Percentiles rank a stretch among this genome's conserved stretches.
Evolutionary conservation across 2,797 vertebrate species (phyloP).

Genomic region (Sebastes oblongus): DNA sequence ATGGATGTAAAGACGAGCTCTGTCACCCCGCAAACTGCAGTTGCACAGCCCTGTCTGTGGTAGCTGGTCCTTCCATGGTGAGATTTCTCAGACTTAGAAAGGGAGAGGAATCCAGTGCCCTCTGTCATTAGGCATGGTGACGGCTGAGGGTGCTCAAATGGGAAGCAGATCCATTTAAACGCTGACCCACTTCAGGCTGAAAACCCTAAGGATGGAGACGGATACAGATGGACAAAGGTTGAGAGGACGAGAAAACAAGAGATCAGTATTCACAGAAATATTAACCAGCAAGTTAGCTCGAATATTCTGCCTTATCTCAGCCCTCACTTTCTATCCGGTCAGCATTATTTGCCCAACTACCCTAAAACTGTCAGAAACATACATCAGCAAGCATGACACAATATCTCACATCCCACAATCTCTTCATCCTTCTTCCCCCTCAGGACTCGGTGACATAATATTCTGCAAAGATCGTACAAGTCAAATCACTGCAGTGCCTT

Average conservation of each 20-base stretch:
- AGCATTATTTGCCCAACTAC: conserved; percentile 7
- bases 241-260: conserved; percentile 30
- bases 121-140: conserved; percentile 61
- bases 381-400: conserved; percentile 13
- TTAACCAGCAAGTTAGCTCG: neutral
- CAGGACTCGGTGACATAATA: conserved; percentile 47
- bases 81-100: conserved; percentile 40
- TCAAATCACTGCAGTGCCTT: conserved; percentile 57
- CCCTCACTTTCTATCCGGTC: conserved; percentile 19
- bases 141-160: conserved; percentile 46
- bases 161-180: conserved; percentile 66
- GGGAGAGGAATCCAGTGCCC: conserved; percentile 36
- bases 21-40: conserved; percentile 26
- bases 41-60: conserved; percentile 4
- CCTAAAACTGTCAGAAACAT: conserved; percentile 13
- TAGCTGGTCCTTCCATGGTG: conserved; percentile 20
- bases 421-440: conserved; percentile 11
- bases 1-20: neutral
- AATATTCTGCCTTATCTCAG: neutral
- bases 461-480: conserved; percentile 50
- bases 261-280: conserved; percentile 10
- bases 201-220: conserved; percentile 34
- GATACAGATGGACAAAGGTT: conserved; percentile 8
- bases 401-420: conserved; percentile 34
- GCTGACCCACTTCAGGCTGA: conserved; percentile 53